These are phyloP conservation scores for Napeogenes inachia DNA, from an alignment of 2,888 invertebrate species.

Conservation along the genomic window DNA sequence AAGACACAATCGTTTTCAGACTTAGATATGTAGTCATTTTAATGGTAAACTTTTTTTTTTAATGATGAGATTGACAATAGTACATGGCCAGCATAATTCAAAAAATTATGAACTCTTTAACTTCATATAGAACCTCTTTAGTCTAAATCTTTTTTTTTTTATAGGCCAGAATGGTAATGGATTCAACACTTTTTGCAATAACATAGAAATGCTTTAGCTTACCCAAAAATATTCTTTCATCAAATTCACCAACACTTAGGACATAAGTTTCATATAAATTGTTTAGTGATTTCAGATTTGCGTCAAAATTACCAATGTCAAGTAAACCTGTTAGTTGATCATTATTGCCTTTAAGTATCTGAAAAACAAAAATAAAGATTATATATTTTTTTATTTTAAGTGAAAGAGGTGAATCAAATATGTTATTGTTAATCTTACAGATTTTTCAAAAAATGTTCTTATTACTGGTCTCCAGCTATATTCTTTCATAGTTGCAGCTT, in stretches of 20 bases:
- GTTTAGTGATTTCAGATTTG: constrained; percentile 89
- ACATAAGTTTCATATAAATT: constrained; percentile 94
- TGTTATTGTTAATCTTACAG: constrained; percentile 58
- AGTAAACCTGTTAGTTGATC: constrained; percentile 85
- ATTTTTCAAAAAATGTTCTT: constrained; percentile 84
- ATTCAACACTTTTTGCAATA: neutral
- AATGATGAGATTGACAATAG: neutral
- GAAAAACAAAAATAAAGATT: constrained; percentile 21
- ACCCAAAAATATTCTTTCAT: constrained; percentile 96
- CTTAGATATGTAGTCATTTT: constrained; percentile 31
- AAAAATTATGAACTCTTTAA: too few relatives aligned
- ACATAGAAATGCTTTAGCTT: constrained; percentile 45
- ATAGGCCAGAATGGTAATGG: neutral
- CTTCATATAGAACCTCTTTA: too few relatives aligned
- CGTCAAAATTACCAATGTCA: constrained; percentile 87
- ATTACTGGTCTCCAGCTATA: constrained; percentile 90
- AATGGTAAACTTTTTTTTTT: constrained; percentile 1
- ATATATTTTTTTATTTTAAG: neutral
- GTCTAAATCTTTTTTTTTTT: too few relatives aligned
- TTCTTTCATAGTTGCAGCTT: constrained; percentile 93
- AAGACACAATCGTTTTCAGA: constrained; percentile 30
- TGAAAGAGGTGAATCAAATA: neutral
- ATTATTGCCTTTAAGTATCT: constrained; percentile 85
- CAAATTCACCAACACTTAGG: constrained; percentile 94
- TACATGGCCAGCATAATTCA: neutral